phyloP scores from a whole-genome alignment of 2,797 vertebrate genomes.

The Geotrypetes seraphini region DNA sequence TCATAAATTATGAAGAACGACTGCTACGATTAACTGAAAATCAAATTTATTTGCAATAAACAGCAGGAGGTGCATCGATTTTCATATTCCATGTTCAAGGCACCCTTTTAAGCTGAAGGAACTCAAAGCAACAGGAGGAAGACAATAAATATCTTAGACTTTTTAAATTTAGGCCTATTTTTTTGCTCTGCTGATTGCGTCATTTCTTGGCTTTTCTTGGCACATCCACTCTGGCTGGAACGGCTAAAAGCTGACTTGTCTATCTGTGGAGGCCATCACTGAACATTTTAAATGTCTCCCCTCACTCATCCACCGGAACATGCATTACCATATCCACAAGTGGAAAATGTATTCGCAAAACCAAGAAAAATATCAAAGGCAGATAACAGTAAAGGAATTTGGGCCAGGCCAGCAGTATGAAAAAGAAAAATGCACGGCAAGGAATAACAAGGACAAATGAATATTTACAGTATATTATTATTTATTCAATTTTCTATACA shows the following conservation, averaged over 20 bases:
- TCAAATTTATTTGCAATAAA: conserved; percentile 51
- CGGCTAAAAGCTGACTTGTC: conserved; percentile 34
- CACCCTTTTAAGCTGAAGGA: conserved; percentile 36
- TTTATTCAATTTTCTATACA: too few species aligned
- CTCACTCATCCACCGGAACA: too few species aligned
- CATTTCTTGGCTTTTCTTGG: conserved; percentile 16
- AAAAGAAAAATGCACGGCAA: too few species aligned
- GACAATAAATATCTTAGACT: conserved; percentile 36
- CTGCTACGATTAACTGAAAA: conserved; percentile 46
- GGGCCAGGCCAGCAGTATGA: too few species aligned
- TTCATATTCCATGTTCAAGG: conserved; percentile 31
- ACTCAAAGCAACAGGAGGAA: conserved; percentile 24
- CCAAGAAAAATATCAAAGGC: too few species aligned
- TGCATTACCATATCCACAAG: too few species aligned
- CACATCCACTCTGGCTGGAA: conserved; percentile 20
- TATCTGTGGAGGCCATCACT: conserved; percentile 32
- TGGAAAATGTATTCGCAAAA: too few species aligned
- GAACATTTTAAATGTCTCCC: conserved; percentile 17
- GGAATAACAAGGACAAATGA: too few species aligned
- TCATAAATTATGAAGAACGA: conserved; percentile 45
- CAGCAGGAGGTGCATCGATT: conserved; percentile 37
- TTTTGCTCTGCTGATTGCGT: conserved; percentile 22
- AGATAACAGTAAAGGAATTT: too few species aligned
- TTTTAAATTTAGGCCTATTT: conserved; percentile 33
- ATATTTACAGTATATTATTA: too few species aligned